phyloP scores from a whole-genome alignment of 1,140 invertebrate species.

The Stenopsyche tienmushanensis region DNA sequence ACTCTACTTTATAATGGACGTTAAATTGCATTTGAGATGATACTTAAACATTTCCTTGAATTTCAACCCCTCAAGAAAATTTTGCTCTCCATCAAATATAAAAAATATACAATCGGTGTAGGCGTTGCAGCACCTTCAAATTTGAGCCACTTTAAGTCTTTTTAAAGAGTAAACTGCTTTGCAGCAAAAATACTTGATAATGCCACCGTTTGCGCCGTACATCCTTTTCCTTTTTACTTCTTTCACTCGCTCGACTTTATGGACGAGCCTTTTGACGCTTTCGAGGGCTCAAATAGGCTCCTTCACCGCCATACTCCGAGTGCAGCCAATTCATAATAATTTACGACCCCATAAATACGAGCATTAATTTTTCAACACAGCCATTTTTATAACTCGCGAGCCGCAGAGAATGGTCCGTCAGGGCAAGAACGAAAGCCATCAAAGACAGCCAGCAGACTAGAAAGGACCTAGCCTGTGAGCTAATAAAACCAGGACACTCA shows the following conservation, averaged over 20 bases:
- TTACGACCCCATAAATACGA: constrained; percentile 22
- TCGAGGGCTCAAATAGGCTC: not conserved
- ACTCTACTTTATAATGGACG: too few relatives aligned
- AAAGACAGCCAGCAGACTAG: not conserved
- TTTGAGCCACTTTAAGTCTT: not conserved
- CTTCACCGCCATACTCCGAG: not conserved
- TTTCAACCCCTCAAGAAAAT: too few relatives aligned
- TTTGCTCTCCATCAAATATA: too few relatives aligned
- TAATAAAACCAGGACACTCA: not conserved
- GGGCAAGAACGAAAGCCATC: constrained; percentile 1
- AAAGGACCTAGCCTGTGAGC: constrained; percentile 17
- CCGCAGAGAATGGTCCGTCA: constrained; percentile 15
- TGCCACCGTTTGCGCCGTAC: not conserved
- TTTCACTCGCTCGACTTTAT: not conserved
- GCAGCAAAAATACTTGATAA: not conserved
- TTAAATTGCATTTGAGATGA: too few relatives aligned
- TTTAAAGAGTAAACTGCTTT: not conserved
- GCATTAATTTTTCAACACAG: constrained; percentile 16
- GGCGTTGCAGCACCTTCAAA: too few relatives aligned
- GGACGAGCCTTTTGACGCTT: not conserved
- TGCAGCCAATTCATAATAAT: constrained; percentile 34
- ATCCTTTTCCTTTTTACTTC: not conserved
- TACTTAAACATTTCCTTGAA: too few relatives aligned
- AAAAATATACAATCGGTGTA: too few relatives aligned
- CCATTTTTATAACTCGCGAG: constrained; percentile 17